Evolutionary conservation across 2,113 vertebrate species (phyloP).

Genomic region (Fukomys damarensis): DNA sequence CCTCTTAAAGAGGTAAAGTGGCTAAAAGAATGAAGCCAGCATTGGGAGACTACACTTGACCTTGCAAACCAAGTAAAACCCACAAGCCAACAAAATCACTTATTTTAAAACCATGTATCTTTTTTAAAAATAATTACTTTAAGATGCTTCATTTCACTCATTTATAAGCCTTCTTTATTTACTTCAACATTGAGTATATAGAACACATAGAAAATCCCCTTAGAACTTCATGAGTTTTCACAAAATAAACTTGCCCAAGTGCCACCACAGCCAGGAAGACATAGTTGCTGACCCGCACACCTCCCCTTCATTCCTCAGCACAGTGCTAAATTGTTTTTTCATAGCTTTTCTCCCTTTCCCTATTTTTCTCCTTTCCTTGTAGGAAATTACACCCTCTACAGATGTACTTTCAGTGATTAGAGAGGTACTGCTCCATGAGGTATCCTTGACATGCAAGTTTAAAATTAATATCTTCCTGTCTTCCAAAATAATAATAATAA

Average conservation of each 20-base stretch:
- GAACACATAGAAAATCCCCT: not conserved
- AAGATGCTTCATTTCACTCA: no score
- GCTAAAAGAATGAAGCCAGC: not conserved
- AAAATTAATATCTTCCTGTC: not conserved
- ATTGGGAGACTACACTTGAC: no score
- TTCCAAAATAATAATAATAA: not conserved
- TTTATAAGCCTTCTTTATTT: no score
- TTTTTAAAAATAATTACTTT: not conserved
- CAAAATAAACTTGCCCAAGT: not conserved
- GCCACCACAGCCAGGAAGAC: not conserved
- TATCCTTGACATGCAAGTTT: not conserved
- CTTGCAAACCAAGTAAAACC: no score
- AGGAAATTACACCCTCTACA: not conserved
- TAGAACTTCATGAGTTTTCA: not conserved
- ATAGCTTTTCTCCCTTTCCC: not conserved
- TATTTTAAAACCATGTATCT: not conserved
- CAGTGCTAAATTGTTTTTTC: not conserved
- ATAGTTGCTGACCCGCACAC: not conserved
- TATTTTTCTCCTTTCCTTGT: not conserved
- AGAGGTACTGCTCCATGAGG: not conserved
- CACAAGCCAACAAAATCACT: not conserved
- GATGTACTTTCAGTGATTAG: not conserved
- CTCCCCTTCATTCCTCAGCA: no score
- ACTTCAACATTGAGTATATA: not conserved
- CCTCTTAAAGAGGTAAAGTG: not conserved